Base-by-base conservation (phyloP, 2,797 vertebrate species). In the Acanthornis magna region DNA sequence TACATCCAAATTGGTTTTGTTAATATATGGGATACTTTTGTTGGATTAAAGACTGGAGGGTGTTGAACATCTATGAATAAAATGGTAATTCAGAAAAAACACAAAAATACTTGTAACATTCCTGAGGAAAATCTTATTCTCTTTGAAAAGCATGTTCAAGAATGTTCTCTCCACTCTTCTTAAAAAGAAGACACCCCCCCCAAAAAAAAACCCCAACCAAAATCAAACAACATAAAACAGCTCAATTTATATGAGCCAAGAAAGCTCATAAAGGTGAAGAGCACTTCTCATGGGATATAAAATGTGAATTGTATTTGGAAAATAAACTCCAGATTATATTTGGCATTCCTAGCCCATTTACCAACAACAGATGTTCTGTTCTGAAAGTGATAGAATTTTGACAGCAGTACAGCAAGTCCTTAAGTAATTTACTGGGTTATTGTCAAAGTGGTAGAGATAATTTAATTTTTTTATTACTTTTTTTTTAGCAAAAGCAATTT, bases 361-460 rank as follows among this genome's bases (percentile, higher is more conserved):
- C 85, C n/a, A 88, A 63, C 63, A 92, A 88, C 94, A 95, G 92
- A 92, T 91, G 93, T 93, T 92, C 76, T 90, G 18, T 78, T 32
- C 51, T 91, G 92, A 77, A 96, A 75, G 17, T 67, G 91, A 90
- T 76, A 48, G 3, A 53, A 63, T 82, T 92, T 74, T 86, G 95
- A 95, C 88, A 92, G 79, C 53, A 47, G 10, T 71, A 67, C 17
- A 84, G 73, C 48, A 91, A 78, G 32, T 84, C 62, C 51, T 83
- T 83, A 75, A 88, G 88, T 72, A 90, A 93, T 79, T 84, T 80
- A 84, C 51, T 75, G 55, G 23, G 48, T 72, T 91, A 51, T 48
- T 86, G 55, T 70, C 62, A 53, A 87, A 93, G 18, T 23, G 34
- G 10, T 63, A 40, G 38, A 68, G 26, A n/a, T 26, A 18, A 34